Evolutionary conservation across 2,888 invertebrate genomes (phyloP).

Genomic region (Ligdia adustata): DNA sequence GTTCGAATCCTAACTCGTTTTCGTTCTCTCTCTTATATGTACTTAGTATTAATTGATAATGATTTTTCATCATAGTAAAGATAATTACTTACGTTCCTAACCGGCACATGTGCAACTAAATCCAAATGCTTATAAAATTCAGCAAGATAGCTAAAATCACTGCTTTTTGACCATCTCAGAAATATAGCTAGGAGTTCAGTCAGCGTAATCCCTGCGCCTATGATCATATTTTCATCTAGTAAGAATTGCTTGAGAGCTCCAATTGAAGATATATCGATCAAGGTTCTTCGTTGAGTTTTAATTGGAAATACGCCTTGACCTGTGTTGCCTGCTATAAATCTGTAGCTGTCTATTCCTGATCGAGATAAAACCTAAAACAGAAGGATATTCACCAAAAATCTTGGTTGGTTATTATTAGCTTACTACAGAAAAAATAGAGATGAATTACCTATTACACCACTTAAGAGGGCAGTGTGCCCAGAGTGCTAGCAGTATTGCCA

Average conservation of each 20-base stretch:
- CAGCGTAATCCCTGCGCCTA: constrained; percentile 85
- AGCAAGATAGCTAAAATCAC: constrained; percentile 84
- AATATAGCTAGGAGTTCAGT: constrained; percentile 81
- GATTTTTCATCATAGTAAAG: too few species aligned
- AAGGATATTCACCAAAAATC: too few species aligned
- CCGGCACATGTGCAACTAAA: constrained; percentile 87
- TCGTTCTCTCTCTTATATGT: too few species aligned
- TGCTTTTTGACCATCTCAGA: constrained; percentile 54
- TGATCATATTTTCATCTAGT: constrained; percentile 65
- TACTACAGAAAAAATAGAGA: too few species aligned
- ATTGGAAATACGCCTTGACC: constrained; percentile 85
- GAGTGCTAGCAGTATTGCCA: too few species aligned
- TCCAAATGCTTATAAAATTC: constrained; percentile 86
- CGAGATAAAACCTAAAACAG: constrained; percentile 67
- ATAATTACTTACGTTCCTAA: constrained; percentile 86
- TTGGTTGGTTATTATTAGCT: too few species aligned
- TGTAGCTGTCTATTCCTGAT: constrained; percentile 74
- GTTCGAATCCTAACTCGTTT: too few species aligned
- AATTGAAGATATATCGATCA: constrained; percentile 86
- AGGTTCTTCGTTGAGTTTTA: constrained; percentile 66
- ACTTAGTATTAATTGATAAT: too few species aligned
- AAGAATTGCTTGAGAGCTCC: constrained; percentile 69
- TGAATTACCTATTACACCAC: too few species aligned
- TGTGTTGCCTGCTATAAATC: constrained; percentile 89
- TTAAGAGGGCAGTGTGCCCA: too few species aligned